These are phyloP conservation scores for Eurytoma californica DNA, from an alignment of 2,888 invertebrate genomes.

Conservation along the genomic window DNA sequence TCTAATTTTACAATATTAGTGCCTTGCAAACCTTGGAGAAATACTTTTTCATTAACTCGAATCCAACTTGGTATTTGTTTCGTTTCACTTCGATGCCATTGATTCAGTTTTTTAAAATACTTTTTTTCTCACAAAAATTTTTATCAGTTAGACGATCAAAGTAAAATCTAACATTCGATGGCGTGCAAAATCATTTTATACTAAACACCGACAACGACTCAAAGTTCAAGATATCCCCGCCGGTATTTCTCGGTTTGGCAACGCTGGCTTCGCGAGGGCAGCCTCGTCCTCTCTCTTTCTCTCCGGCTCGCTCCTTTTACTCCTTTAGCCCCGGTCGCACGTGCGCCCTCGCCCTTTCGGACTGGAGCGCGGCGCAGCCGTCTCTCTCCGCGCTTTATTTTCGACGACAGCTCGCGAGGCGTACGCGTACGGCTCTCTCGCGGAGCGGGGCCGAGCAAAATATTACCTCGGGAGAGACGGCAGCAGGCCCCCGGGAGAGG, in stretches of 20 bases:
- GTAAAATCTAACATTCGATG: too few species aligned
- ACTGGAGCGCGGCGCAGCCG: background rate
- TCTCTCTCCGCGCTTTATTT: constrained; percentile 43
- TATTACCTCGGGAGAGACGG: constrained; percentile 33
- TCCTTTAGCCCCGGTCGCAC: constrained; percentile 2
- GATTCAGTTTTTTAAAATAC: too few species aligned
- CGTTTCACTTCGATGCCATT: too few species aligned
- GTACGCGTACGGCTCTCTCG: constrained; percentile 6
- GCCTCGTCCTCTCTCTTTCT: constrained; percentile 15
- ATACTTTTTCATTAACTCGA: too few species aligned
- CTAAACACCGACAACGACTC: background rate
- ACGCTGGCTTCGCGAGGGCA: constrained; percentile 11
- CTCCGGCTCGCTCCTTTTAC: background rate
- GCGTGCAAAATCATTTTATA: too few species aligned
- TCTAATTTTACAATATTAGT: too few species aligned
- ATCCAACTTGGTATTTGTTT: too few species aligned
- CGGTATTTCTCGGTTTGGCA: constrained; percentile 38
- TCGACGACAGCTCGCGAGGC: constrained; percentile 26
- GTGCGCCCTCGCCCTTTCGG: background rate
- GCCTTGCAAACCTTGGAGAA: too few species aligned
- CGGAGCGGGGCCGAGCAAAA: constrained; percentile 40
- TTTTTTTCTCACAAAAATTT: too few species aligned
- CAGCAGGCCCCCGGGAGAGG: background rate
- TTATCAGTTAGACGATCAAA: too few species aligned
- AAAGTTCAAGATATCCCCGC: background rate